These are phyloP conservation scores for Cygnus buccinator DNA, from an alignment of 2,113 vertebrate genomes.

Conservation along the genomic window DNA sequence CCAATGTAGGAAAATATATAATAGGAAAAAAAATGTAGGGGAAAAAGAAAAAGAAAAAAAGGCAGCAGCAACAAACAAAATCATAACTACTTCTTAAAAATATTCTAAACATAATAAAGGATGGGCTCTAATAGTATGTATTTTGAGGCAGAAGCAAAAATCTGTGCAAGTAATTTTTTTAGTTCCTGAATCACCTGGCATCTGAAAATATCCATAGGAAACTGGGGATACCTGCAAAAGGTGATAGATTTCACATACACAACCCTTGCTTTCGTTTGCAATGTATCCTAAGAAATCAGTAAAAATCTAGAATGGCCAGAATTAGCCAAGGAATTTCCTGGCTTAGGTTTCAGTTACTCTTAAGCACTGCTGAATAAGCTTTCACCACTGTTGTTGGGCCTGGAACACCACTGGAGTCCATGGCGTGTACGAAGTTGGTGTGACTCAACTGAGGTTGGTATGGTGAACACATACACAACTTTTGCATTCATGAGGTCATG, in stretches of 20 bases:
- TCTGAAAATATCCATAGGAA: conserved; percentile 10
- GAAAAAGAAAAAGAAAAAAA: neutral
- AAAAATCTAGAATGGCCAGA: neutral
- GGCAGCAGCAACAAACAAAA: neutral
- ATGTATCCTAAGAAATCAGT: neutral
- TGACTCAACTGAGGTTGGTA: neutral
- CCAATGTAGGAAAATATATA: neutral
- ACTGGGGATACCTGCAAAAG: conserved; percentile 3
- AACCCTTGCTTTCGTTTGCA: neutral
- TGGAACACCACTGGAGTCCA: neutral
- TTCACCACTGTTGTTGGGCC: neutral
- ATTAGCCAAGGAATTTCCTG: neutral
- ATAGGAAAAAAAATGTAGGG: neutral
- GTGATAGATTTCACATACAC: neutral
- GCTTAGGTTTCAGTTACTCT: neutral
- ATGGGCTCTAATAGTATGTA: neutral
- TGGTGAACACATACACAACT: neutral
- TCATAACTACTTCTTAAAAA: neutral
- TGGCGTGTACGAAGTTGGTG: too few species aligned
- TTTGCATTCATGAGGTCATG: neutral
- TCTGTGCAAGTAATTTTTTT: neutral
- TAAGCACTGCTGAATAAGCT: neutral
- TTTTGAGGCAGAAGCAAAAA: neutral
- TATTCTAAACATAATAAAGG: neutral
- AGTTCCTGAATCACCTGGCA: conserved; percentile 17